Evolutionary conservation across 2,113 vertebrate genomes (phyloP), one percentile per base, ranked within the genome.

Genomic region (Caretta caretta): DNA sequence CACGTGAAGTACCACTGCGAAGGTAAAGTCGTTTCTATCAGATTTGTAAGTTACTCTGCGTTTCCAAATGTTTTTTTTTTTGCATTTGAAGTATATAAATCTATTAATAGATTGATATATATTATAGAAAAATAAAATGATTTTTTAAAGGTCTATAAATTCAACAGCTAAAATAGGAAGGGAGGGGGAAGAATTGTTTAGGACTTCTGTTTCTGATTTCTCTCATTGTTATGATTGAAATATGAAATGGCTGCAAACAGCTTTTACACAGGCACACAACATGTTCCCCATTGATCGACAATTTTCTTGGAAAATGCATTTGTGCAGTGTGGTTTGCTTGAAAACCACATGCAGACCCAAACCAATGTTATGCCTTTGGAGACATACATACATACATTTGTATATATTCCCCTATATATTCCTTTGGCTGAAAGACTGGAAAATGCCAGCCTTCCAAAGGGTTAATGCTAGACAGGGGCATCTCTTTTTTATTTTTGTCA

Each of bases 231-330:
- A 1, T 86, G 93, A 80, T 91, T 93, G 82, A 42, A 88, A 90
- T 84, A 95, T 0, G 96, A 94, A 91, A 97, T 94, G 90, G 93
- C 93, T 89, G 96, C 96, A 82, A 84, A 51, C 50, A 92, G 94
- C 76, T 90, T 56, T 94, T 93, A 56, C 92, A 94, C 51, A 89
- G 95, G 93, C 93, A 93, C 94, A 92, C 93, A 96, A 96, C 93
- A 88, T 88, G 84, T 95, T 96, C 95, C 88, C 20, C 80, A 10
- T 46, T 65, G 95, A 96, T 96, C 93, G 49, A 94, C 51, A 56
- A 14, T 97, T 97, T 96, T 92, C 96, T 92, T 96, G 96, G 90
- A 97, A 91, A 59, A 89, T 95, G 90, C 89, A 95, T 93, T 96
- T 97, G 49, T 95, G 93, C 94, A 92, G 46, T 84, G 96, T 96